Percentiles rank a stretch among this genome's conserved stretches.
Evolutionary conservation across 2,888 invertebrate species (phyloP).

Genomic region (Drosophila infuscata): DNA sequence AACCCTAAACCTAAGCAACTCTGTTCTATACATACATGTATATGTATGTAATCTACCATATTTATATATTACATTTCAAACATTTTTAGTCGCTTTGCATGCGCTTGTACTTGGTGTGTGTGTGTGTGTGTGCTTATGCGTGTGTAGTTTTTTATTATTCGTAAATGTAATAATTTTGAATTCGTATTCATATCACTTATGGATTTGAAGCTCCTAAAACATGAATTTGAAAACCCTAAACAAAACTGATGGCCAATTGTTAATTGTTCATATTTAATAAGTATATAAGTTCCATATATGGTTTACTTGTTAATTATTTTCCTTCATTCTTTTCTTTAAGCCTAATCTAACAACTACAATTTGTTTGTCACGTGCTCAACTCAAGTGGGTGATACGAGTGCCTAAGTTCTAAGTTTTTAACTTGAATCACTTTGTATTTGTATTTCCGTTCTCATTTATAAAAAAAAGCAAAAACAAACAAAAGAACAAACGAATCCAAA

Average conservation of each 20-base stretch:
- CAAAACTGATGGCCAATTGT: slow-evolving; percentile 59
- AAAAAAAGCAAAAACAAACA: slow-evolving; percentile 9
- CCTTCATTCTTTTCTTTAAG: slow-evolving; percentile 24
- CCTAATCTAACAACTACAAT: slow-evolving; percentile 74
- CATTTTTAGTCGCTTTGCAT: slow-evolving; percentile 47
- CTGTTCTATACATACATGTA: slow-evolving; percentile 11
- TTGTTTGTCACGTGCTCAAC: slow-evolving; percentile 75
- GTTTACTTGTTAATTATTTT: slow-evolving; percentile 13
- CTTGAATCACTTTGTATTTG: slow-evolving; percentile 74
- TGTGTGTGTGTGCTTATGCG: slow-evolving; percentile 26
- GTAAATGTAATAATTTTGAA: slow-evolving; percentile 72
- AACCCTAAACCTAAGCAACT: slow-evolving; percentile 62
- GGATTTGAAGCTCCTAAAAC: slow-evolving; percentile 75
- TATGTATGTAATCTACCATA: slow-evolving; percentile 25
- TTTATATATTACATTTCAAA: slow-evolving; percentile 30
- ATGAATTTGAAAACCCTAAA: slow-evolving; percentile 79
- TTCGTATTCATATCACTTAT: slow-evolving; percentile 79
- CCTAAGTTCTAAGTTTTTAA: slow-evolving; percentile 78
- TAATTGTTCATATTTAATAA: slow-evolving; percentile 26
- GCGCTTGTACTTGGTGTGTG: slow-evolving; percentile 72
- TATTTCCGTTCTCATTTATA: slow-evolving; percentile 52
- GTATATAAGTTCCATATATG: slow-evolving; percentile 22
- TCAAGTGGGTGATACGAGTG: slow-evolving; percentile 68
- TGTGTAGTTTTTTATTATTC: slow-evolving; percentile 25
- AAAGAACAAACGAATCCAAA: slow-evolving; percentile 9